A percentile compares a stretch with the other conserved stretches of the same genome.
phyloP scores from a whole-genome alignment of 2,797 vertebrate species.

The Danionella dracula region DNA sequence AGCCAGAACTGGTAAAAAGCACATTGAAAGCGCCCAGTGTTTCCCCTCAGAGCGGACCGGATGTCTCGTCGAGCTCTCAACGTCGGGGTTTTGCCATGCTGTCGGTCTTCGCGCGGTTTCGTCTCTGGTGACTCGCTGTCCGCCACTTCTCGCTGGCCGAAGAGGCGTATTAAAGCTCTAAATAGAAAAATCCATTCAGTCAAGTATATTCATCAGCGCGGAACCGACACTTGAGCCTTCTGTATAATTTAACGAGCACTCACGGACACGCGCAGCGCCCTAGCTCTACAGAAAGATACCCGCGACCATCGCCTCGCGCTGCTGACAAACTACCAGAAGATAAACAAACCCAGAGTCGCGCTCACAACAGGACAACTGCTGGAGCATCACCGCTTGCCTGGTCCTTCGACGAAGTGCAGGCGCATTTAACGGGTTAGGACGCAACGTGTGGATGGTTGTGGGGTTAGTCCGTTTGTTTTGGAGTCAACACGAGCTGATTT shows the following conservation, averaged over 20 bases:
- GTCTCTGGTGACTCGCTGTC: constrained; percentile 29
- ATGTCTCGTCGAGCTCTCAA: background rate
- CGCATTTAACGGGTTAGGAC: background rate
- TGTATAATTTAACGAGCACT: constrained; percentile 14
- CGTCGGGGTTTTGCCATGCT: constrained; percentile 48
- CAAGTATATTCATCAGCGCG: constrained; percentile 57
- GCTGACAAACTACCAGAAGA: constrained; percentile 28
- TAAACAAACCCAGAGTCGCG: constrained; percentile 19
- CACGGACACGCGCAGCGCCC: constrained; percentile 17
- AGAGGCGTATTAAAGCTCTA: constrained; percentile 47
- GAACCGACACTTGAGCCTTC: constrained; percentile 50
- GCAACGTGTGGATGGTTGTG: background rate
- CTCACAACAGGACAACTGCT: background rate
- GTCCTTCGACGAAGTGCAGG: background rate
- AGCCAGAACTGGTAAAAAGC: constrained; percentile 21
- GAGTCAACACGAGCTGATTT: background rate
- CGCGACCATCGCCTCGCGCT: background rate
- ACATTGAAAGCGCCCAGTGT: constrained; percentile 52
- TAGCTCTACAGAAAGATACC: constrained; percentile 2
- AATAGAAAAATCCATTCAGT: constrained; percentile 62
- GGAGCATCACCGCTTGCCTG: background rate
- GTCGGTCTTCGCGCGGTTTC: constrained; percentile 28
- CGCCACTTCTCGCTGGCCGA: constrained; percentile 36
- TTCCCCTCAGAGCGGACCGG: background rate
- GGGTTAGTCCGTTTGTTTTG: constrained; percentile 20